phyloP scores from a whole-genome alignment of 2,797 vertebrate species.

The Mergus octosetaceus region DNA sequence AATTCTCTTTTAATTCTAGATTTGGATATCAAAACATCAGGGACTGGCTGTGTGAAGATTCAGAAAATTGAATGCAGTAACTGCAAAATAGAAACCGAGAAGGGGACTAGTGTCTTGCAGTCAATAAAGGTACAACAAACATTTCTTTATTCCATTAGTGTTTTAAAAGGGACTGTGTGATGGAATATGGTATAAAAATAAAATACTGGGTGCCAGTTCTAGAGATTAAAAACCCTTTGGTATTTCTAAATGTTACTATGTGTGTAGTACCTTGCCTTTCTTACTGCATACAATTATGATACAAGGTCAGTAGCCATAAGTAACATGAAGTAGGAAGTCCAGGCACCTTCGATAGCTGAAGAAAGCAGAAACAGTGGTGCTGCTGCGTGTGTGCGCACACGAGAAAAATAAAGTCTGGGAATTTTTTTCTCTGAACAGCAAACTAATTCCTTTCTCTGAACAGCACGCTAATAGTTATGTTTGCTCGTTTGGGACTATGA shows the following conservation, averaged over 20 bases:
- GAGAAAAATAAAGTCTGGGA: background rate
- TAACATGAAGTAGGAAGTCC: background rate
- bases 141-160: background rate
- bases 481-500: background rate
- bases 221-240: background rate
- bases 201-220: background rate
- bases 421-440: background rate
- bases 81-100: constrained; percentile 88
- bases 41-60: constrained; percentile 85
- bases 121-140: constrained; percentile 86
- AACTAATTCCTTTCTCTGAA: background rate
- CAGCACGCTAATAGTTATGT: background rate
- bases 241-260: background rate
- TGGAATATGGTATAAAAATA: background rate
- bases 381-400: no score
- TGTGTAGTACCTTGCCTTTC: background rate
- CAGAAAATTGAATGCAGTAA: constrained; percentile 89
- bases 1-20: constrained; percentile 80
- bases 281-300: background rate
- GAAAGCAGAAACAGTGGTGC: background rate
- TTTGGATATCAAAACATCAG: constrained; percentile 86
- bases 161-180: background rate
- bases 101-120: constrained; percentile 85
- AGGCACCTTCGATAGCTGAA: background rate
- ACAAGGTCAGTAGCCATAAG: background rate